phyloP scores from a whole-genome alignment of 2,113 vertebrate species.

The Ictalurus furcatus region DNA sequence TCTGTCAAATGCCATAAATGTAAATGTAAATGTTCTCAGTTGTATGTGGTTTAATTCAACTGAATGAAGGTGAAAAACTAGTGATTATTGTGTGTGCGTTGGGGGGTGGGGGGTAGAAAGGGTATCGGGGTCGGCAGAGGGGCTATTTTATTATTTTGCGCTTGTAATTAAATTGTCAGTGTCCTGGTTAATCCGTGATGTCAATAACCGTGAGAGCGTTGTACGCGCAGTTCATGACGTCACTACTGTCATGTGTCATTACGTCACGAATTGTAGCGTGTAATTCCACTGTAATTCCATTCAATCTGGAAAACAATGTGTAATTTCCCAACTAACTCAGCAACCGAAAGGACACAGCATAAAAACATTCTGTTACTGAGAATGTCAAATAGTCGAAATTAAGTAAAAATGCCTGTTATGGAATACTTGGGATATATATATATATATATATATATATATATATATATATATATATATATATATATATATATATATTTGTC shows the following conservation, averaged over 20 bases:
- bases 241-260: neutral
- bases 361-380: neutral
- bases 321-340: constrained; percentile 4
- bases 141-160: constrained; percentile 36
- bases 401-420: neutral
- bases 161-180: constrained; percentile 44
- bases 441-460: too few relatives aligned
- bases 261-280: too few relatives aligned
- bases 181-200: constrained; percentile 39
- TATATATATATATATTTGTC: too few relatives aligned
- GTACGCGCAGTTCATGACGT: neutral
- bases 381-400: neutral
- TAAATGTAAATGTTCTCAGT: neutral
- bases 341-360: neutral
- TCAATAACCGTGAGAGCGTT: neutral
- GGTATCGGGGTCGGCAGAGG: too few relatives aligned
- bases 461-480: too few relatives aligned
- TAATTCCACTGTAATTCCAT: neutral
- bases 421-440: neutral
- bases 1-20: too few relatives aligned
- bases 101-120: neutral
- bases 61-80: neutral
- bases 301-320: constrained; percentile 29
- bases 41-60: neutral
- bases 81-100: neutral